phyloP scores from a whole-genome alignment of 1,140 invertebrate genomes.

The Globodera ellingtonae region DNA sequence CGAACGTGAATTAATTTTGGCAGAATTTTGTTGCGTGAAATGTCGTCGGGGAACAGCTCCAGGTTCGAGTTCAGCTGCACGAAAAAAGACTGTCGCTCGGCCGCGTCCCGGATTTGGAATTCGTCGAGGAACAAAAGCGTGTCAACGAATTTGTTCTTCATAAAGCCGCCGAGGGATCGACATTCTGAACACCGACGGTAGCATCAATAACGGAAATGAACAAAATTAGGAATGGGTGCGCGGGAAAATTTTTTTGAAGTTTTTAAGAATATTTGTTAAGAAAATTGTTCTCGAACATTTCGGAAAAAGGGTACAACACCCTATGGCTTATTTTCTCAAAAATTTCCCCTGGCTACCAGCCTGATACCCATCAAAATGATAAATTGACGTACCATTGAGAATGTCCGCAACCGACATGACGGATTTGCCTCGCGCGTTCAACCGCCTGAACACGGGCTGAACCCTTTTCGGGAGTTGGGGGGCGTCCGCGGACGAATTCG shows the following conservation, averaged over 20 bases:
- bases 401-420: conserved; percentile 42
- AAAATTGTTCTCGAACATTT: too few species aligned
- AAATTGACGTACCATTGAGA: conserved; percentile 33
- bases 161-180: conserved; percentile 83
- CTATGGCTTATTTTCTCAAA: too few species aligned
- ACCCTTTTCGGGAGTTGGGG: conserved; percentile 72
- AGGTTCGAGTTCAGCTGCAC: conserved; percentile 80
- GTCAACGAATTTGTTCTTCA: conserved; percentile 92
- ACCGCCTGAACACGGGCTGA: conserved; percentile 53
- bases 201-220: not conserved
- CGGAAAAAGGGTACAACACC: too few species aligned
- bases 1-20: conserved; percentile 90
- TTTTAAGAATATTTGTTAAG: too few species aligned
- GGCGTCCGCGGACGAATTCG: conserved; percentile 75
- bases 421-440: conserved; percentile 34
- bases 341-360: not conserved
- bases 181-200: conserved; percentile 67
- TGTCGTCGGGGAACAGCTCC: conserved; percentile 86
- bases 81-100: conserved; percentile 76
- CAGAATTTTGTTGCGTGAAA: conserved; percentile 89
- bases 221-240: too few species aligned
- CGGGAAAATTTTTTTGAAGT: too few species aligned
- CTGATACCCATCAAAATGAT: too few species aligned
- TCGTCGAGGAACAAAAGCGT: conserved; percentile 93
- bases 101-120: conserved; percentile 74